Evolutionary conservation across 2,797 vertebrate species (phyloP).

Genomic region (Lepidocolaptes lacrymiger): DNA sequence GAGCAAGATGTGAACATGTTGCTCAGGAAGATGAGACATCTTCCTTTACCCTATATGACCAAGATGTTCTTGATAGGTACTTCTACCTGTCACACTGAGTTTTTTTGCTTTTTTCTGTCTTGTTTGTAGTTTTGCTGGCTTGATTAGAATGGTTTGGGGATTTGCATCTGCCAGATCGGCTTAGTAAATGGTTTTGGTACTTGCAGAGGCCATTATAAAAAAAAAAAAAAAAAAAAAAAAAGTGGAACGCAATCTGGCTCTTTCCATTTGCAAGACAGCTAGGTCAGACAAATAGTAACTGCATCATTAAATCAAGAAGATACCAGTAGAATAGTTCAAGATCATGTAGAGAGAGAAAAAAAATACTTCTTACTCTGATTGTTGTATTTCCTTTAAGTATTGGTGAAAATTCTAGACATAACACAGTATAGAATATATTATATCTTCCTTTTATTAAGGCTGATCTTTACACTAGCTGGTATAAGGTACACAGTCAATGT

Average conservation of each 20-base stretch:
- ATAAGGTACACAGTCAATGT: background rate
- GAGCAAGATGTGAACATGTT: background rate
- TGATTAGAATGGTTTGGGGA: background rate
- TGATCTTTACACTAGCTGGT: background rate
- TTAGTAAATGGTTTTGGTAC: background rate
- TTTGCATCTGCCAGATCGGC: background rate
- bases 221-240: background rate
- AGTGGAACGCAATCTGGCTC: background rate
- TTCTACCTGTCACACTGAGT: background rate
- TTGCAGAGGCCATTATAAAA: background rate
- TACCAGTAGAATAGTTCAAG: background rate
- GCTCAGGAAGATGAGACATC: background rate
- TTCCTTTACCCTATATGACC: background rate
- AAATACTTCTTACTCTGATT: background rate
- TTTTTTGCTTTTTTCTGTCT: background rate
- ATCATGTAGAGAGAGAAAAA: background rate
- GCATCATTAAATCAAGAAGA: background rate
- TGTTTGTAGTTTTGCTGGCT: background rate
- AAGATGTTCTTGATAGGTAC: background rate
- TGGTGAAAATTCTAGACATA: background rate
- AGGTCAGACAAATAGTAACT: background rate
- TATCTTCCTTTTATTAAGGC: background rate
- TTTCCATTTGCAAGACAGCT: background rate
- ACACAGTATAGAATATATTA: background rate
- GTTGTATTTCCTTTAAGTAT: background rate